Base-by-base conservation (phyloP, 2,797 vertebrate species). In the Aulostomus chinensis region DNA sequence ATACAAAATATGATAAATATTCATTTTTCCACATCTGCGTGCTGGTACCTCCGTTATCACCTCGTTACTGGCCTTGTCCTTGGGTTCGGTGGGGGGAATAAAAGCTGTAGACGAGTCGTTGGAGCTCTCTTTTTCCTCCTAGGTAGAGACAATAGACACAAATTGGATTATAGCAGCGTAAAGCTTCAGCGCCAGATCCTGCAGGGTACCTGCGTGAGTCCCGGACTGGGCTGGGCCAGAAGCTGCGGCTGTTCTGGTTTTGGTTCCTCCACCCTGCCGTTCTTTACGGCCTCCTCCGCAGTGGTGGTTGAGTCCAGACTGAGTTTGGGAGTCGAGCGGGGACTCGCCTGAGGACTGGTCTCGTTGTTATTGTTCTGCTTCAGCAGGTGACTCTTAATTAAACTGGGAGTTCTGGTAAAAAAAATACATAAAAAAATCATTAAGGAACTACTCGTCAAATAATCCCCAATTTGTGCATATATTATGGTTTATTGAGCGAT, bases 91-190 rank as follows among this genome's bases (percentile, higher is more conserved):
- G 1, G 85, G 93, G 5, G 93, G 93, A 66, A 95, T 95, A 32
- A 96, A 97, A 45, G 94, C 95, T 0, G 95, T 95, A 82, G 95
- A 97, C 34, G 97, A 99, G 69, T 98, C 96, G 0, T 98, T 98
- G 73, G 96, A 98, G 25, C 93, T 98, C 77, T 98, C 96, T 52
- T 98, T 98, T 56, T 98, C 96, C 84, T 94, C 88, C 66, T 91
- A 14, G 3, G 14, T 4, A 52, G 5, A 8, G 15, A 28, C 6
- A 26, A 8, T 4, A 8, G 22, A 8, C 22, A 8, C n/a, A n/a
- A n/a, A n/a, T n/a, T n/a, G n/a, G n/a, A n/a, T n/a, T n/a, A n/a
- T n/a, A n/a, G n/a, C n/a, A n/a, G n/a, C n/a, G n/a, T n/a, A n/a
- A n/a, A n/a, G n/a, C n/a, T n/a, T n/a, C n/a, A n/a, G n/a, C n/a